phyloP scores from a whole-genome alignment of 2,113 vertebrate genomes.

The Cottus gobio region DNA sequence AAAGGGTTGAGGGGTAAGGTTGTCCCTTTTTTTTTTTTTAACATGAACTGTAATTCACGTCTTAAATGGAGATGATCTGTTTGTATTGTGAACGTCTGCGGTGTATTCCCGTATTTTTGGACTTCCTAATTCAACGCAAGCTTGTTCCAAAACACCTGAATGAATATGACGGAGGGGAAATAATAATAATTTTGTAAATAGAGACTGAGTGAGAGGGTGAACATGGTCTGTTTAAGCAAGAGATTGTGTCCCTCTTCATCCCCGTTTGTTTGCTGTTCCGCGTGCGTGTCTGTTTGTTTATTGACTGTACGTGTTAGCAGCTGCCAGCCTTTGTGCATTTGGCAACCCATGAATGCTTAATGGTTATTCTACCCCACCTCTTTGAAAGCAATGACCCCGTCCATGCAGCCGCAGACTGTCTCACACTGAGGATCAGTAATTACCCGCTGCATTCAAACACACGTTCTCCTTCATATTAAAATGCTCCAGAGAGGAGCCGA shows the following conservation, averaged over 20 bases:
- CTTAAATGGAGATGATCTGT: neutral
- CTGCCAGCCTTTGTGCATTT: conserved; percentile 66
- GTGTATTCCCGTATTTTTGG: neutral
- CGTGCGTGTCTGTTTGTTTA: conserved; percentile 69
- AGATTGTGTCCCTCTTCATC: conserved; percentile 70
- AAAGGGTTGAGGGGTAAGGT: conserved; percentile 76
- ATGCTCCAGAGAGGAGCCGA: conserved; percentile 35
- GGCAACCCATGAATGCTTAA: conserved; percentile 78
- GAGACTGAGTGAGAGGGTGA: conserved; percentile 67
- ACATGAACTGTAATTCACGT: neutral
- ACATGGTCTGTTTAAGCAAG: conserved; percentile 71
- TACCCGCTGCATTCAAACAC: conserved; percentile 54
- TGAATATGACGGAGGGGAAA: conserved; percentile 32
- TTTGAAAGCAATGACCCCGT: conserved; percentile 71
- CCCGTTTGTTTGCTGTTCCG: conserved; percentile 63
- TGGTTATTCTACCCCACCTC: conserved; percentile 73
- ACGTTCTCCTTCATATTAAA: conserved; percentile 43
- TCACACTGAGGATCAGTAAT: conserved; percentile 75
- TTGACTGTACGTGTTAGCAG: conserved; percentile 60
- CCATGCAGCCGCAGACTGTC: conserved; percentile 54
- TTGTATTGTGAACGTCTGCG: neutral
- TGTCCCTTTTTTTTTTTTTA: conserved; percentile 50
- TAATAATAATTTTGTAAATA: conserved; percentile 63
- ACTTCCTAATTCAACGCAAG: neutral
- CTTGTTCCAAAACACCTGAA: neutral